A percentile compares a stretch with the other conserved stretches of the same genome.
phyloP scores from a whole-genome alignment of 2,113 vertebrate species.

The Ploceus nigricollis region DNA sequence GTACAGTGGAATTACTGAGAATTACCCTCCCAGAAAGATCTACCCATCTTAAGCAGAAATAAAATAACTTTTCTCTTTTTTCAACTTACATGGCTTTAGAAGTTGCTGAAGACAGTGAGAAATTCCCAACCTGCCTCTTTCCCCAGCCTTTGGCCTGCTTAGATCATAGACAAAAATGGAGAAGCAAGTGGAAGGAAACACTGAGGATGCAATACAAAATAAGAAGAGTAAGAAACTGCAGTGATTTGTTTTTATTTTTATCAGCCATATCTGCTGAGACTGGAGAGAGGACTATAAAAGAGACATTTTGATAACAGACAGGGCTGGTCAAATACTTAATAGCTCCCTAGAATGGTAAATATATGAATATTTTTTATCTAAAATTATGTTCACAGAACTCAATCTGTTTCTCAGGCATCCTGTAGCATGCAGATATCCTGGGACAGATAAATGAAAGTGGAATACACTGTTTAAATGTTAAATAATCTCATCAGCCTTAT shows the following conservation, averaged over 20 bases:
- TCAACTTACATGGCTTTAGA: neutral
- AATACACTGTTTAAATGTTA: neutral
- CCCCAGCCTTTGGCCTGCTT: neutral
- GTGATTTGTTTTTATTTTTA: neutral
- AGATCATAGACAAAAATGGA: neutral
- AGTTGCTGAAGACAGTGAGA: neutral
- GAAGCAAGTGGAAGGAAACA: neutral
- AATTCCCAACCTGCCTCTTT: neutral
- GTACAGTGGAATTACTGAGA: neutral
- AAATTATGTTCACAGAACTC: neutral
- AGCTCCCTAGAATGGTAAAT: neutral
- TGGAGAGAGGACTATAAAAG: neutral
- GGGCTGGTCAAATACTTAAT: neutral
- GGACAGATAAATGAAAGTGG: neutral
- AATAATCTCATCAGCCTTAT: neutral
- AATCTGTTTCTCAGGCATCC: neutral
- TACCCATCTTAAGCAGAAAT: neutral
- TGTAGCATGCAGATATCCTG: neutral
- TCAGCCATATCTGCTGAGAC: neutral
- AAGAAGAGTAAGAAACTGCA: neutral
- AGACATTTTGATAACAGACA: neutral
- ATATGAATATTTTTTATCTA: neutral
- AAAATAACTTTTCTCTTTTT: neutral
- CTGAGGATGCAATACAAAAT: neutral
- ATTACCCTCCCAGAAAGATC: neutral